These are phyloP conservation scores for Torymus texanus DNA, from an alignment of 2,888 invertebrate genomes.

Conservation along the genomic window DNA sequence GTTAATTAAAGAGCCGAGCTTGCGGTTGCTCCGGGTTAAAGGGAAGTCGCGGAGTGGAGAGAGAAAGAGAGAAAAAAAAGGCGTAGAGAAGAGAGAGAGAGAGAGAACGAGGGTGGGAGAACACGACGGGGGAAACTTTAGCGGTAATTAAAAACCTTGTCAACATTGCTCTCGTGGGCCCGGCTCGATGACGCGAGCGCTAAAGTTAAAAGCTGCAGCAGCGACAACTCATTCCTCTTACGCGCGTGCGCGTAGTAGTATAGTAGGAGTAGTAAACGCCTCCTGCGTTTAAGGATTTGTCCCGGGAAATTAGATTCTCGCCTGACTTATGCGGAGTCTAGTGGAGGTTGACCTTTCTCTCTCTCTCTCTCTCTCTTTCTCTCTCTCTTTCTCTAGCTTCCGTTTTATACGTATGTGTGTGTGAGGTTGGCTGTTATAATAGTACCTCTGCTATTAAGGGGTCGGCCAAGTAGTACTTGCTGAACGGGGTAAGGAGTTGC, in stretches of 20 bases:
- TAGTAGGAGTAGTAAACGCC: conserved; percentile 28
- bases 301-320: conserved; percentile 73
- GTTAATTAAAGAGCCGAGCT: conserved; percentile 50
- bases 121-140: conserved; percentile 20
- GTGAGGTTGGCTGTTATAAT: too few species aligned
- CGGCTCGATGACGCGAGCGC: conserved; percentile 54
- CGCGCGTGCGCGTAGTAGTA: neutral
- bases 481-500: too few species aligned
- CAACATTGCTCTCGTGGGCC: conserved; percentile 46
- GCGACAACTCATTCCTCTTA: conserved; percentile 23
- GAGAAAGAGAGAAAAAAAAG: neutral
- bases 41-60: neutral
- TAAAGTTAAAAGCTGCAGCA: conserved; percentile 40
- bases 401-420: neutral
- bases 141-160: conserved; percentile 55
- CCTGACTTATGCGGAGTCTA: conserved; percentile 65
- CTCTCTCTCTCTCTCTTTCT: conserved; percentile 59
- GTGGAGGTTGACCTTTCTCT: neutral
- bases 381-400: conserved; percentile 53
- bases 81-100: neutral
- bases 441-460: too few species aligned
- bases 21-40: too few species aligned
- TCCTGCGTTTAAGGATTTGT: conserved; percentile 70
- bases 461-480: too few species aligned
- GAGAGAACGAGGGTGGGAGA: neutral